Conservation (phyloP, 2,113 vertebrate species). For the Psittacara wagleri region DNA sequence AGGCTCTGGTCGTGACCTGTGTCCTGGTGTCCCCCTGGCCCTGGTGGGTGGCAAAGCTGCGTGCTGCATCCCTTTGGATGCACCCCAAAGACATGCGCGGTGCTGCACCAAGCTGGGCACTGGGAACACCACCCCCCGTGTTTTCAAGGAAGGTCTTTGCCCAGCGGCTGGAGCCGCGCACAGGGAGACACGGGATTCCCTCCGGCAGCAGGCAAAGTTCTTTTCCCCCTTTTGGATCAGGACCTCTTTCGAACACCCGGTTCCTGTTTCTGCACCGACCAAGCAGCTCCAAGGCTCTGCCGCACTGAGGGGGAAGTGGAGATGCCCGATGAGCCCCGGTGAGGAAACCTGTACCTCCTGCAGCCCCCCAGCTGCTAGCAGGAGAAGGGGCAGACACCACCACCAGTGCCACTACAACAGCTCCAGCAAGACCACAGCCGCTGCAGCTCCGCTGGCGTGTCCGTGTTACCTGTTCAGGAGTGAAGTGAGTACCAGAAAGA, state of each 20-base stretch:
- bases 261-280: not conserved
- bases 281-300: not conserved
- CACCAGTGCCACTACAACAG: not conserved
- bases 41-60: not conserved
- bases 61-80: not conserved
- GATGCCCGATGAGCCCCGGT: not conserved
- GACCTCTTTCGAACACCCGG: not conserved
- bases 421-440: not conserved
- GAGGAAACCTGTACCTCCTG: not conserved
- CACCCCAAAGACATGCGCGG: not conserved
- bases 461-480: not conserved
- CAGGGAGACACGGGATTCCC: not conserved
- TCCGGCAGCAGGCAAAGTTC: not conserved
- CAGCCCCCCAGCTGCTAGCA: not conserved
- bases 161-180: not conserved
- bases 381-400: not conserved
- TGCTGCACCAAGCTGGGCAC: not conserved
- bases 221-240: not conserved
- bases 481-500: not conserved
- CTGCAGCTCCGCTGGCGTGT: not conserved
- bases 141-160: not conserved
- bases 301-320: not conserved
- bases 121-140: not conserved
- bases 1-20: not conserved
- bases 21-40: not conserved